phyloP scores from a whole-genome alignment of 2,797 vertebrate species.

The Acomys russatus region DNA sequence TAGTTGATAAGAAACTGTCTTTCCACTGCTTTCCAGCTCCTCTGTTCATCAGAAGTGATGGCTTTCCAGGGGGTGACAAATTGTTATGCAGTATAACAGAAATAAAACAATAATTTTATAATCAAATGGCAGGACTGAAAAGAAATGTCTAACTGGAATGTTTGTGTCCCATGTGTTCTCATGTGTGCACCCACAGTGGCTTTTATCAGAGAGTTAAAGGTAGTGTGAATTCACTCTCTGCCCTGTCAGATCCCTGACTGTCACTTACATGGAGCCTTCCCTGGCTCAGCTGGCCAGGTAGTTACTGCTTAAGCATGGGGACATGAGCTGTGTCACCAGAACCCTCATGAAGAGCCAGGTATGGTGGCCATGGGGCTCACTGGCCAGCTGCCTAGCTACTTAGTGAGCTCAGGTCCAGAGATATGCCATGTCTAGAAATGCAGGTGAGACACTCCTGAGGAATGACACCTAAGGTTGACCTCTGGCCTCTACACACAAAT shows the following conservation, averaged over 20 bases:
- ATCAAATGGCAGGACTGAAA: neutral
- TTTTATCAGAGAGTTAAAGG: constrained; percentile 9
- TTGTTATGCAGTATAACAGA: neutral
- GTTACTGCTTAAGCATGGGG: neutral
- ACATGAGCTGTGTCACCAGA: neutral
- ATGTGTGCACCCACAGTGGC: neutral
- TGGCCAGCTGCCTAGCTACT: neutral
- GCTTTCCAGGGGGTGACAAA: neutral
- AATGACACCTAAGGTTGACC: neutral
- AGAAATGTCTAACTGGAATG: neutral
- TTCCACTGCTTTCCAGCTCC: neutral
- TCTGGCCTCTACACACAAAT: neutral
- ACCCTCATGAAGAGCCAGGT: neutral
- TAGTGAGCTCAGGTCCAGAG: neutral
- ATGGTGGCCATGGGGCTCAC: neutral
- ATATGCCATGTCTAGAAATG: neutral
- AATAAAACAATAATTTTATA: neutral
- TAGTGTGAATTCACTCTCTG: neutral
- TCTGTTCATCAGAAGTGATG: neutral
- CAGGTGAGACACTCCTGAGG: neutral
- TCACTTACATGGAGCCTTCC: constrained; percentile 61
- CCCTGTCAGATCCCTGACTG: constrained; percentile 39
- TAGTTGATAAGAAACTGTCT: neutral
- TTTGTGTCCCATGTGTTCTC: neutral
- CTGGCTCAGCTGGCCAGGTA: neutral